phyloP scores from a whole-genome alignment of 2,113 vertebrate species.

The Pterocles burchelli region DNA sequence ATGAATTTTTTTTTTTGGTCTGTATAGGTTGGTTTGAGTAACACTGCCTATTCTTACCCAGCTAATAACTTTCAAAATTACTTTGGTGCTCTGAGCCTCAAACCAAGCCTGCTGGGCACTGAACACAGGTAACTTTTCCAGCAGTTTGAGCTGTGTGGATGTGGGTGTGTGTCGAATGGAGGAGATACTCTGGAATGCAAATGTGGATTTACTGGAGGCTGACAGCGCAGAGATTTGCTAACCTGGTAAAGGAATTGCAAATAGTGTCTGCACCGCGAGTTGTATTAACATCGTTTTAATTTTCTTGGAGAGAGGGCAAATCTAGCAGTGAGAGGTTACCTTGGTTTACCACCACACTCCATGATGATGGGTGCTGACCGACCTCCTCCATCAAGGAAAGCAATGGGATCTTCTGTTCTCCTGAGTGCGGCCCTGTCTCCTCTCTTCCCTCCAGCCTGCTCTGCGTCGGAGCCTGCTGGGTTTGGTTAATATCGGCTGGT shows the following conservation, averaged over 20 bases:
- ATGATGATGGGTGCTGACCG: not conserved
- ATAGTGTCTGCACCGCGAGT: not conserved
- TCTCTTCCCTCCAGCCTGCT: not conserved
- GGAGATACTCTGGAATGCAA: constrained; percentile 3
- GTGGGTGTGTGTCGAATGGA: not conserved
- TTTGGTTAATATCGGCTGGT: not conserved
- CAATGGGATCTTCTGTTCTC: rapidly evolving
- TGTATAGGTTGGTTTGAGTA: not conserved
- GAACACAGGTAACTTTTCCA: not conserved
- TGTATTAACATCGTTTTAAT: not conserved
- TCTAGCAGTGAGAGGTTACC: not conserved
- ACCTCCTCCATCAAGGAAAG: not conserved
- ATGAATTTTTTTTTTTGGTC: not conserved
- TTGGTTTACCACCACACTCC: rapidly evolving
- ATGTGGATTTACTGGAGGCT: not conserved
- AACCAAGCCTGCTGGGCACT: not conserved
- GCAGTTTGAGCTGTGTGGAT: not conserved
- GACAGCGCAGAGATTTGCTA: not conserved
- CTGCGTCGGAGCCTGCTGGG: not conserved
- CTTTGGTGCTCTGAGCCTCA: not conserved
- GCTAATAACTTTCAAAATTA: not conserved
- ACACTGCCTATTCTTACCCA: not conserved
- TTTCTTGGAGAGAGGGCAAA: not conserved
- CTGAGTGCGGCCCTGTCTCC: not conserved
- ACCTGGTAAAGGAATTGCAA: not conserved